Conservation (phyloP, 2,797 vertebrate genomes). For the Parotocinclus haroldoi region DNA sequence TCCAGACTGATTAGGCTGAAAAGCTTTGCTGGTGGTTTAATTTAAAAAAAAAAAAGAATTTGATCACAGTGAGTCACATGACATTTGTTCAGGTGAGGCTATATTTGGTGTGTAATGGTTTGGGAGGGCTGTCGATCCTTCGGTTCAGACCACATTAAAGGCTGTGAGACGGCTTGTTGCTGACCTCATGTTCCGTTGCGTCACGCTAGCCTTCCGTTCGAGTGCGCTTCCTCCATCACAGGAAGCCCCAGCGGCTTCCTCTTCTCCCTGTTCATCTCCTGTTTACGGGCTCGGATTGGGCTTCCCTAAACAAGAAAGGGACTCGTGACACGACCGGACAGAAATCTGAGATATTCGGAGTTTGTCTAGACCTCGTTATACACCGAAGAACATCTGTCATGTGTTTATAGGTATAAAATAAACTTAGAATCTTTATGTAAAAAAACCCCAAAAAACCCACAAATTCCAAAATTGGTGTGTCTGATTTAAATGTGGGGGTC, state of each 20-base stretch:
- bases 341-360: conserved; percentile 19
- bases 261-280: conserved; percentile 31
- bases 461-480: too few relatives aligned
- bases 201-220: conserved; percentile 20
- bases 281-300: conserved; percentile 19
- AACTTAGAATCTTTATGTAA: too few relatives aligned
- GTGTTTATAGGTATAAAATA: too few relatives aligned
- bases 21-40: too few relatives aligned
- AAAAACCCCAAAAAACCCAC: too few relatives aligned
- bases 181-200: conserved; percentile 29
- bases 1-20: too few relatives aligned
- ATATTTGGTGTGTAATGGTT: too few relatives aligned
- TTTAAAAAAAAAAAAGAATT: too few relatives aligned
- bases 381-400: too few relatives aligned
- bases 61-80: too few relatives aligned
- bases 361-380: neutral
- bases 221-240: conserved; percentile 40
- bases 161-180: conserved; percentile 16
- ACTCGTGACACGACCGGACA: neutral
- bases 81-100: neutral
- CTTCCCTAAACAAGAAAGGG: conserved; percentile 27
- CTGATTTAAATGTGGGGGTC: too few relatives aligned
- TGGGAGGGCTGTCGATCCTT: too few relatives aligned
- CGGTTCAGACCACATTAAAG: conserved; percentile 16
- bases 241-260: conserved; percentile 33